These are phyloP conservation scores for Myopa tessellatipennis DNA, from an alignment of 2,888 invertebrate genomes.

Conservation along the genomic window DNA sequence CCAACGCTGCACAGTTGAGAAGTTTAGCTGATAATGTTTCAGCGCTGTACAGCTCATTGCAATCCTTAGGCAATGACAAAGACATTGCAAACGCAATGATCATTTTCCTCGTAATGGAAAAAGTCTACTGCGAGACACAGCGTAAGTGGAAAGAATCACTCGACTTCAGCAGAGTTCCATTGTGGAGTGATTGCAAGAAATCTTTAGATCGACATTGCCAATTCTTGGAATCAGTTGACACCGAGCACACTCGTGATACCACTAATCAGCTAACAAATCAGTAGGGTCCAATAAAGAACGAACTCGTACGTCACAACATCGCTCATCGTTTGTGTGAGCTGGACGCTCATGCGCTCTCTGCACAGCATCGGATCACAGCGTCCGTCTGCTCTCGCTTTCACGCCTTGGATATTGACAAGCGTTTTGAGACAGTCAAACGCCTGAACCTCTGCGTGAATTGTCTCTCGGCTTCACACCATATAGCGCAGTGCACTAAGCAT, in stretches of 20 bases:
- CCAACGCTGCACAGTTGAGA: too few relatives aligned
- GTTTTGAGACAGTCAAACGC: not conserved
- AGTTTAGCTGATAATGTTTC: too few relatives aligned
- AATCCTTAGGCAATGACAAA: too few relatives aligned
- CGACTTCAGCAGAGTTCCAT: not conserved
- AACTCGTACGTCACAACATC: too few relatives aligned
- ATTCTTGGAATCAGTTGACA: slow-evolving; percentile 7
- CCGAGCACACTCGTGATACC: not conserved
- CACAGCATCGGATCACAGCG: not conserved
- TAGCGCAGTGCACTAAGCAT: slow-evolving; percentile 13
- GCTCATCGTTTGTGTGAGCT: not conserved
- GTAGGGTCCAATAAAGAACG: too few relatives aligned
- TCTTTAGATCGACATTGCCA: slow-evolving; percentile 32
- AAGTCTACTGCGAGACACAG: slow-evolving; percentile 31
- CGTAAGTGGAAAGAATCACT: slow-evolving; percentile 38
- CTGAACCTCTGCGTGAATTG: not conserved
- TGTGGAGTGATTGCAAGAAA: slow-evolving; percentile 35
- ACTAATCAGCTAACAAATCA: too few relatives aligned
- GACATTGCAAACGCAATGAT: slow-evolving; percentile 30
- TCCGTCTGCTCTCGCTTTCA: not conserved
- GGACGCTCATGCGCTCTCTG: slow-evolving; percentile 1
- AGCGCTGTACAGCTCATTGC: too few relatives aligned
- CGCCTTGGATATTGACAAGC: not conserved
- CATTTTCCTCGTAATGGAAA: slow-evolving; percentile 36
- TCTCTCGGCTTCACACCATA: not conserved